These are phyloP conservation scores for Euzetes globulus DNA, from an alignment of 2,888 invertebrate species.

Conservation along the genomic window DNA sequence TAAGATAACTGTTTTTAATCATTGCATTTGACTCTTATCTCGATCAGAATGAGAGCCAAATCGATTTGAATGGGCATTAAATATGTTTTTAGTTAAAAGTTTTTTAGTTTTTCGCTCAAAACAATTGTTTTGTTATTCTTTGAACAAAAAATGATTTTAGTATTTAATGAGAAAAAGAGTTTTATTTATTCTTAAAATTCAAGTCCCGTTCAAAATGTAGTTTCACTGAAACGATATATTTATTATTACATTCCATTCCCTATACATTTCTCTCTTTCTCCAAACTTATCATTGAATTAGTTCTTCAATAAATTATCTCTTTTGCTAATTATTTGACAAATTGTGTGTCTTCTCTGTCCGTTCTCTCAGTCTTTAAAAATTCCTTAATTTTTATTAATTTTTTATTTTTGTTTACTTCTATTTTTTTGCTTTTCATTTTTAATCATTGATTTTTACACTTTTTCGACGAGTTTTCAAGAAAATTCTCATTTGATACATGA, in stretches of 20 bases:
- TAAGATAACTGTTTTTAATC: not conserved
- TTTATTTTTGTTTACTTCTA: not conserved
- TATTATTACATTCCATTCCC: slow-evolving; percentile 12
- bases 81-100: not conserved
- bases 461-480: not conserved
- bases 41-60: not conserved
- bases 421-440: not conserved
- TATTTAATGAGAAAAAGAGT: not conserved
- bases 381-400: too few species aligned
- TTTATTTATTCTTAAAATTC: not conserved
- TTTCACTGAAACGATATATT: slow-evolving; percentile 29
- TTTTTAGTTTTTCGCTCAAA: not conserved
- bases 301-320: not conserved
- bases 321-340: not conserved
- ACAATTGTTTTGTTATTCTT: too few species aligned
- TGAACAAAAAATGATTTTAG: too few species aligned
- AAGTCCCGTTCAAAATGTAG: slow-evolving; percentile 28
- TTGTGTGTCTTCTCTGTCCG: too few species aligned
- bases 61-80: slow-evolving; percentile 19
- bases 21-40: not conserved
- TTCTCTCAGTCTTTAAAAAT: too few species aligned
- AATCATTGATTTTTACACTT: not conserved
- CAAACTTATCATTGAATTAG: not conserved
- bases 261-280: not conserved
- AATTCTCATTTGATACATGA: not conserved